phyloP scores from a whole-genome alignment of 2,797 vertebrate genomes.

The Ispidina picta region DNA sequence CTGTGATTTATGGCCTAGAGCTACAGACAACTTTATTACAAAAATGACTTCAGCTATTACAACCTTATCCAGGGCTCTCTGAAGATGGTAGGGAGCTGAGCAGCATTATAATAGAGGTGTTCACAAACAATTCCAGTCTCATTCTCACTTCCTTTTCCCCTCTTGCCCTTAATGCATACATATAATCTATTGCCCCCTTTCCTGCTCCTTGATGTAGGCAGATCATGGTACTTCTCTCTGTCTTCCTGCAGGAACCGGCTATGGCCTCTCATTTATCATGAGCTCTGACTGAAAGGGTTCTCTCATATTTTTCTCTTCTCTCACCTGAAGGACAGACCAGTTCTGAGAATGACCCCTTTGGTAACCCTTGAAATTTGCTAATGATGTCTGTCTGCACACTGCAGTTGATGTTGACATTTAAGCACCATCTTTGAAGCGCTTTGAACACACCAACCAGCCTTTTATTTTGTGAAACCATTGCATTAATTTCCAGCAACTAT shows the following conservation, averaged over 20 bases:
- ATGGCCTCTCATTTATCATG: background rate
- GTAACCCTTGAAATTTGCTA: background rate
- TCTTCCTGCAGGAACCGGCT: slow-evolving; percentile 22
- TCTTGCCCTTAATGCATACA: background rate
- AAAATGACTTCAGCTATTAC: slow-evolving; percentile 76
- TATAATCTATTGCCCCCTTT: slow-evolving; percentile 36
- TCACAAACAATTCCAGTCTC: slow-evolving; percentile 60
- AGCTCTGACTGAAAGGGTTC: slow-evolving; percentile 13
- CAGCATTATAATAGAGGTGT: slow-evolving; percentile 46
- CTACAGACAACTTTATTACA: slow-evolving; percentile 75
- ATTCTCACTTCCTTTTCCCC: slow-evolving; percentile 26
- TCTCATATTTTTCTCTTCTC: background rate
- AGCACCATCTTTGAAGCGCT: background rate
- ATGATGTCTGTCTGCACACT: background rate
- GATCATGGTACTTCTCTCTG: background rate
- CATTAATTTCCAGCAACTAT: slow-evolving; percentile 39
- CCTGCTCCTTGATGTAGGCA: slow-evolving; percentile 29
- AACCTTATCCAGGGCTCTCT: slow-evolving; percentile 60
- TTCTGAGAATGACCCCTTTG: background rate
- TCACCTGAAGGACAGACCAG: background rate
- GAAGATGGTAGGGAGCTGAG: slow-evolving; percentile 52
- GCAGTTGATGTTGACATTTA: background rate
- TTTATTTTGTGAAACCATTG: slow-evolving; percentile 52
- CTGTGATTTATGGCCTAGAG: slow-evolving; percentile 75
- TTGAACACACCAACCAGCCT: background rate